Conservation (phyloP, 2,888 invertebrate genomes). For the Bombyx huttoni region DNA sequence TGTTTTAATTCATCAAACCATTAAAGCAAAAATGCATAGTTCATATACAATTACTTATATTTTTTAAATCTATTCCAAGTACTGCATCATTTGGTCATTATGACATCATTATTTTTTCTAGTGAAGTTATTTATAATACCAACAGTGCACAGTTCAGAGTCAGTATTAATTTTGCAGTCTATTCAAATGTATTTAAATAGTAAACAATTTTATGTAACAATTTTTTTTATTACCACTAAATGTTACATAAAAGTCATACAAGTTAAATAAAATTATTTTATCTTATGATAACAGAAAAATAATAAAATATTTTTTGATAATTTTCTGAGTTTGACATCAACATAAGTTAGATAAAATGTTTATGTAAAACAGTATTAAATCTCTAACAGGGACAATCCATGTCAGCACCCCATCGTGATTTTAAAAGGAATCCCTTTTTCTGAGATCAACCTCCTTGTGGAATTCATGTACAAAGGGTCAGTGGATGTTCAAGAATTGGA, state of each 20-base stretch:
- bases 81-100: slow-evolving; percentile 40
- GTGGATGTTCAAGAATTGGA: slow-evolving; percentile 77
- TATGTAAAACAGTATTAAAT: slow-evolving; percentile 8
- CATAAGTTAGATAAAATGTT: slow-evolving; percentile 4
- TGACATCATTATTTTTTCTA: slow-evolving; percentile 57
- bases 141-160: slow-evolving; percentile 31
- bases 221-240: slow-evolving; percentile 2
- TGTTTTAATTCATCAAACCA: slow-evolving; percentile 8
- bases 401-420: slow-evolving; percentile 81
- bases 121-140: slow-evolving; percentile 44
- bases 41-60: slow-evolving; percentile 8
- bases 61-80: slow-evolving; percentile 6
- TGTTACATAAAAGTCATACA: slow-evolving; percentile 29
- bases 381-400: slow-evolving; percentile 75
- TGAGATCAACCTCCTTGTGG: slow-evolving; percentile 77
- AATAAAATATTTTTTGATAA: slow-evolving; percentile 1
- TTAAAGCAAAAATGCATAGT: slow-evolving; percentile 1
- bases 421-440: slow-evolving; percentile 77
- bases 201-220: slow-evolving; percentile 8
- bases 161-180: slow-evolving; percentile 25
- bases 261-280: slow-evolving; percentile 22
- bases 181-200: slow-evolving; percentile 11
- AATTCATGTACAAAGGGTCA: slow-evolving; percentile 81
- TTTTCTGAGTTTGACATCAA: neutral
- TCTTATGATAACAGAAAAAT: slow-evolving; percentile 28